Percentiles rank a stretch among this genome's conserved stretches.
These are phyloP conservation scores for Semaprochilodus insignis DNA, from an alignment of 2,797 vertebrate species.

Conservation along the genomic window DNA sequence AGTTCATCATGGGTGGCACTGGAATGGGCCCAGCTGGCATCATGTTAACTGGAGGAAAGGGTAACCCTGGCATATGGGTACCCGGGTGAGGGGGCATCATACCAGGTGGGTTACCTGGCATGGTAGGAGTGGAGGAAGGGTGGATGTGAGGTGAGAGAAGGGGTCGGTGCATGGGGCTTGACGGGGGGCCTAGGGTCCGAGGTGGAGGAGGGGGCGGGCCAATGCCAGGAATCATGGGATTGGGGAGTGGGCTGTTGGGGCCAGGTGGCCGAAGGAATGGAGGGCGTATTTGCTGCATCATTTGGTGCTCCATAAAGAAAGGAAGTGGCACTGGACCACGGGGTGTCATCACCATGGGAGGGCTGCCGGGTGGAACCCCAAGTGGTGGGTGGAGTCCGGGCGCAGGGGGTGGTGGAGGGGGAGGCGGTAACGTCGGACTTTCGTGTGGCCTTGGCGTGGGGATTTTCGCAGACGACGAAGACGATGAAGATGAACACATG, in stretches of 20 bases:
- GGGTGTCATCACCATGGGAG: slow-evolving; percentile 98
- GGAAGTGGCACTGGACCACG: slow-evolving; percentile 95
- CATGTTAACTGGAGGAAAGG: slow-evolving; percentile 93
- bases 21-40: slow-evolving; percentile 94
- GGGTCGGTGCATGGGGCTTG: slow-evolving; percentile 95
- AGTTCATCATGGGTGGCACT: slow-evolving; percentile 95
- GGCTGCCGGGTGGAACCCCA: slow-evolving; percentile 91
- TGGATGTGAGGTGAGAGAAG: slow-evolving; percentile 92
- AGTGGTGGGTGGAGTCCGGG: slow-evolving; percentile 88
- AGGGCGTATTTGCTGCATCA: slow-evolving; percentile 96
- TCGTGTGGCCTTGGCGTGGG: slow-evolving; percentile 95
- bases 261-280: slow-evolving; percentile 91
- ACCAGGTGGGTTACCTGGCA: slow-evolving; percentile 88
- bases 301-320: slow-evolving; percentile 99
- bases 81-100: slow-evolving; percentile 86
- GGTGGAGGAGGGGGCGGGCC: slow-evolving; percentile 88
- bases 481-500: slow-evolving; percentile 85
- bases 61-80: slow-evolving; percentile 86
- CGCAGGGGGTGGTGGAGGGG: slow-evolving; percentile 80
- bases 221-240: slow-evolving; percentile 94
- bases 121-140: slow-evolving; percentile 86
- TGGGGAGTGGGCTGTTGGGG: slow-evolving; percentile 93
- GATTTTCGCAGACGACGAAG: slow-evolving; percentile 87
- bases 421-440: slow-evolving; percentile 87
- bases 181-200: slow-evolving; percentile 83